Base-by-base conservation (phyloP, 2,888 invertebrate species). In the Agriopis aurantiaria region DNA sequence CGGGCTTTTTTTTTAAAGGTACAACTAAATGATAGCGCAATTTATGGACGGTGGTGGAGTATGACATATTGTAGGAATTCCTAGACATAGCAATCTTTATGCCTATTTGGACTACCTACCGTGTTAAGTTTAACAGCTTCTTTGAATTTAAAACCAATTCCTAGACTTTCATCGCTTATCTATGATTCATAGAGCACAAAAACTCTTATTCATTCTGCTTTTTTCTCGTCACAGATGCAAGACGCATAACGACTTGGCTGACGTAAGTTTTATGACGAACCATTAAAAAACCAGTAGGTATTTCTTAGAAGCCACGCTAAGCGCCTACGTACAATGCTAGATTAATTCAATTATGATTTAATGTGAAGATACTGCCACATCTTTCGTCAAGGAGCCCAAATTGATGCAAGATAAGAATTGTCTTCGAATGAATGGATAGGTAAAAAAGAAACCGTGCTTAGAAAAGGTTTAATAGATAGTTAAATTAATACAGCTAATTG, bases 201-300 rank as follows among this genome's bases (percentile, higher is more conserved):
- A 53, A 53, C 3, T 46, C n/a, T 33, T 43, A 49, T 49, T 51
- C 14, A n/a, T 23, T 5, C 49, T 33, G 40, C 62, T 68, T 67
- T 67, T 67, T 66, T 59, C 48, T 41, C 49, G 64, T 69, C 68
- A 68, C 43, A 17, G 14, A 55, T 59, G 59, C 59, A 64, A 58
- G 53, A 63, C 64, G 64, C 69, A 61, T 65, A 60, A 68, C 68
- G 59, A 64, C 59, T 53, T n/a, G 17, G 45, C 41, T 65, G 49
- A 69, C 69, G 69, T 69, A 65, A 69, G 17, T 46, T 46, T 11
- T n/a, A 53, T 69, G 69, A 69, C 57, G 65, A 69, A 56, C 56
- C 55, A 14, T 48, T 17, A 23, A 65, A 61, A 63, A 68, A 23
- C 2, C 48, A 43, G 11, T 61, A 64, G 67, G 57, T 55, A 65